These are phyloP conservation scores for Panurus biarmicus DNA, from an alignment of 2,113 vertebrate species.

Conservation along the genomic window DNA sequence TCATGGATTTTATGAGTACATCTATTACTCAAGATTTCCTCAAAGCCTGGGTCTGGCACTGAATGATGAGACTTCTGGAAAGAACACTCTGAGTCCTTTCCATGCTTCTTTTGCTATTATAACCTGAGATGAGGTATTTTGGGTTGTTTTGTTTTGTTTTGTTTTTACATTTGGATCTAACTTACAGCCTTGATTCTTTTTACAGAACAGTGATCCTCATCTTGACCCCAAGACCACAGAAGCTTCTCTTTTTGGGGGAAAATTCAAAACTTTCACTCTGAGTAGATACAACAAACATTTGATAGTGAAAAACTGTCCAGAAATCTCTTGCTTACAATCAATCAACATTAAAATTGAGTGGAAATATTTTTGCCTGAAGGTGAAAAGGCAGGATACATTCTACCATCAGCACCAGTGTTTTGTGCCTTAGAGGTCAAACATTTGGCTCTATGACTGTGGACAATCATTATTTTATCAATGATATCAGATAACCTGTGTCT, in stretches of 20 bases:
- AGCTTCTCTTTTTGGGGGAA: not conserved
- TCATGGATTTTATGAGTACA: not conserved
- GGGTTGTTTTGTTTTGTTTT: not conserved
- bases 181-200: not conserved
- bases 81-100: not conserved
- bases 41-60: not conserved
- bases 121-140: not conserved
- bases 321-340: not conserved
- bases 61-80: not conserved
- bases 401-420: not conserved
- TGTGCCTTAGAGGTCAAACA: not conserved
- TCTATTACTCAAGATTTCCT: not conserved
- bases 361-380: not conserved
- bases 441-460: not conserved
- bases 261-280: not conserved
- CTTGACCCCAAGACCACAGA: not conserved
- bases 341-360: not conserved
- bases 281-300: not conserved
- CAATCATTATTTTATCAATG: not conserved
- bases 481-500: not conserved
- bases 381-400: not conserved
- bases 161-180: not conserved
- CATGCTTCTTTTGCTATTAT: not conserved
- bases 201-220: not conserved
- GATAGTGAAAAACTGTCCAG: not conserved